Base-by-base conservation (phyloP, 1,140 invertebrate species). In the Brachionus plicatilis region DNA sequence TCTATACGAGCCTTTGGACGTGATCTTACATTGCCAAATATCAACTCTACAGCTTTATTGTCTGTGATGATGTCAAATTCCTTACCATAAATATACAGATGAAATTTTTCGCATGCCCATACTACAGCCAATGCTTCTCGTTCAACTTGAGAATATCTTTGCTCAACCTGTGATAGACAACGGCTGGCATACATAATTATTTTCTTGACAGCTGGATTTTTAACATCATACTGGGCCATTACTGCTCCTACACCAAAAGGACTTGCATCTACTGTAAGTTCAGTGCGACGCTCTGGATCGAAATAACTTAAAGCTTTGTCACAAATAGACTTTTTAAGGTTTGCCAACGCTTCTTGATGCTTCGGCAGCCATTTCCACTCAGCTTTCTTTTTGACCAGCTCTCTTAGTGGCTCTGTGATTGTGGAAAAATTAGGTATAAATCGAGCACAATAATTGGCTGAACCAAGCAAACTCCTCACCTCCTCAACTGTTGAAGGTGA, bases 201-300 rank as follows among this genome's bases (percentile, higher is more conserved):
- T 90, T 29, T 33, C 47, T 9, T 68, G 47, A 27, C 75, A 41
- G 17, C 20, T 24, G 68, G 68, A 50, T 66, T 20, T 2, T 83
- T 72, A 41, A 45, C 33, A 50, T 66, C 24, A 1, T 83, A 78
- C 72, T 91, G 90, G 20, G 86, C 85, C 14, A 92, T 37, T 1
- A 92, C 90, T 2, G 89, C 90, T n/a, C 90, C 90, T 6, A 91
- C 29, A 1, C 89, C 90, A 72, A 86, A 86, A 5, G 87, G 85
- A 33, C 86, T 88, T 17, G 90, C 85, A 70, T 85, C 84, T 45
- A 72, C 68, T 14, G 68, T 72, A 45, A 72, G 33, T 72, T 72
- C n/a, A 45, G 68, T 45, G 33, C 33, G 33, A 37, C 17, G 41
- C 41, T 72, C 33, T 45, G 68, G 68, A 41, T 72, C 41, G 68